Percentiles rank a stretch among this genome's conserved stretches.
Conservation (phyloP, 1,140 invertebrate genomes). For the Calliopsis andreniformis region DNA sequence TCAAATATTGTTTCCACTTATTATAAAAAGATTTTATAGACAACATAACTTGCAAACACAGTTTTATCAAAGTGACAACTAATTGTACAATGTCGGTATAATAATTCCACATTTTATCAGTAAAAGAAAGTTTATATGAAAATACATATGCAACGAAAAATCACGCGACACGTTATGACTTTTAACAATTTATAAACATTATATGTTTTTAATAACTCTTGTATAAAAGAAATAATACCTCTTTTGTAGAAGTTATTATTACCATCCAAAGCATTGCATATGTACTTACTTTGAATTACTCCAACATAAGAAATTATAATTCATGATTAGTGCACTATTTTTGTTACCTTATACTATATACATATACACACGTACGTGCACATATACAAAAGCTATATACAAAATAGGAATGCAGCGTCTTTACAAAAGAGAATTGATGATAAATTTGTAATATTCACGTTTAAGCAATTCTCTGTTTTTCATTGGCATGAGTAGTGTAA, state of each 20-base stretch:
- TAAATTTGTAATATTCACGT: constrained; percentile 11
- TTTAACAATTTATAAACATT: background rate
- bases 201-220: background rate
- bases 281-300: background rate
- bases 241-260: too few species aligned
- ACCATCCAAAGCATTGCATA: background rate
- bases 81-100: too few species aligned
- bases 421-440: constrained; percentile 36
- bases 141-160: background rate
- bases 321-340: constrained; percentile 2
- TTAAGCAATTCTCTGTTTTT: background rate
- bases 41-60: constrained; percentile 1
- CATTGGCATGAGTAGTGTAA: background rate
- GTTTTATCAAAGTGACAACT: background rate
- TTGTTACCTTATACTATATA: constrained; percentile 15
- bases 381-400: constrained; percentile 9
- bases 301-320: constrained; percentile 11
- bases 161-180: background rate
- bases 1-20: constrained; percentile 4
- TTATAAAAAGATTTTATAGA: constrained; percentile 30
- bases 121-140: background rate
- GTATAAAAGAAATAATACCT: background rate
- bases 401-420: constrained; percentile 37
- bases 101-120: too few species aligned
- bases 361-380: constrained; percentile 3